Evolutionary conservation across 2,797 vertebrate species (phyloP).

Genomic region (Rhynchonycteris naso): DNA sequence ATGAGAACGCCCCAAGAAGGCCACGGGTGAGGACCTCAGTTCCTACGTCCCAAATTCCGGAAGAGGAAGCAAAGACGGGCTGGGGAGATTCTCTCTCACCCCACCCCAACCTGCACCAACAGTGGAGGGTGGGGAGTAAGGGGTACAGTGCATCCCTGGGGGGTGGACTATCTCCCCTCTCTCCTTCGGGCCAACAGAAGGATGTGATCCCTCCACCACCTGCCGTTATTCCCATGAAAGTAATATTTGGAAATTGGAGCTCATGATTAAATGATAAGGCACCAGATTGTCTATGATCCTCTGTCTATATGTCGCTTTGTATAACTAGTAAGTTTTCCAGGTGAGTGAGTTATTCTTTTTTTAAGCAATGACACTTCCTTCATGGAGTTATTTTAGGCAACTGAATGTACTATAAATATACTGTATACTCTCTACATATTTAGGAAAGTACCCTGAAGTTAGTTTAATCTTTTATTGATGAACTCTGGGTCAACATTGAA

Average conservation of each 20-base stretch:
- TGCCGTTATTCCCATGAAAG: background rate
- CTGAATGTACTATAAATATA: background rate
- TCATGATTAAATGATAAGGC: background rate
- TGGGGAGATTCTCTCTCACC: background rate
- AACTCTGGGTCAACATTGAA: background rate
- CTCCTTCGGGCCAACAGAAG: background rate
- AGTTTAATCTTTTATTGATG: background rate
- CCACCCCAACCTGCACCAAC: background rate
- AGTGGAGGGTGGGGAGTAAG: fast-evolving
- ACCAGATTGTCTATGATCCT: background rate
- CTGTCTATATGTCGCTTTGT: background rate
- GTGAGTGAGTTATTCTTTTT: background rate
- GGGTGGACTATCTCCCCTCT: background rate
- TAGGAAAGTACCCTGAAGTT: background rate
- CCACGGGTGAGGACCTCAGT: background rate
- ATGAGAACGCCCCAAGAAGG: background rate
- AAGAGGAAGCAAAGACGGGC: background rate
- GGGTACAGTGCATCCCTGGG: background rate
- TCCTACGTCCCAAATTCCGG: background rate
- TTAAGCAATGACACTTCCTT: background rate
- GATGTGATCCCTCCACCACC: background rate
- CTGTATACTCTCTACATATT: background rate
- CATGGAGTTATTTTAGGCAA: background rate
- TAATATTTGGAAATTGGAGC: background rate
- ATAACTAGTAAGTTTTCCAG: background rate